Conservation (phyloP, 1,140 invertebrate genomes). For the Geopemphigus sp. region DNA sequence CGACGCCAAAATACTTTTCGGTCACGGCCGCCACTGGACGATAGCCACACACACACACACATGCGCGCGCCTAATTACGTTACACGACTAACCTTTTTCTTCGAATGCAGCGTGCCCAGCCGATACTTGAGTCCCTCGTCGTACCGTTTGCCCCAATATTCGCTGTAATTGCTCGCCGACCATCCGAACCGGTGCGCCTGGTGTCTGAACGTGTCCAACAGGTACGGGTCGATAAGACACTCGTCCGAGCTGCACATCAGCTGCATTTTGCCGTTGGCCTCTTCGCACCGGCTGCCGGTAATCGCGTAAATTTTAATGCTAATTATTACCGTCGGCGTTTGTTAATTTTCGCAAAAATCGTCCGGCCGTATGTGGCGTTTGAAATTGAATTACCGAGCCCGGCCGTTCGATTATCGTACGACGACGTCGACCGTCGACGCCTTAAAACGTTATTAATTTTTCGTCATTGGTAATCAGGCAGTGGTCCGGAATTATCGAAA, state of each 20-base stretch:
- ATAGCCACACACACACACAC: no score
- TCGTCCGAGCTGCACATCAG: constrained; percentile 69
- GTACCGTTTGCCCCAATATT: constrained; percentile 81
- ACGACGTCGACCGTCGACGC: no score
- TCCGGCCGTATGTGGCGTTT: no score
- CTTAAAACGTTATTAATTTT: no score
- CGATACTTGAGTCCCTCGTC: constrained; percentile 73
- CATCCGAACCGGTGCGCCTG: constrained; percentile 62
- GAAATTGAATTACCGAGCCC: no score
- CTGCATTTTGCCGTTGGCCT: constrained; percentile 56
- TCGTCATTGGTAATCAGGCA: no score
- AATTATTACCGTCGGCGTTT: background rate
- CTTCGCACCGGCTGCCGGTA: constrained; percentile 64
- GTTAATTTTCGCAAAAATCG: no score
- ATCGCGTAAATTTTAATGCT: background rate
- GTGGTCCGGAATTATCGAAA: no score
- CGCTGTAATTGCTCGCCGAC: constrained; percentile 75
- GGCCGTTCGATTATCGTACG: no score
- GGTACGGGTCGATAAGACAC: constrained; percentile 70
- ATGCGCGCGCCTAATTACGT: no score
- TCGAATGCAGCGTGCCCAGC: constrained; percentile 63
- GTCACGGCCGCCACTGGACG: no score
- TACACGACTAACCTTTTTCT: constrained; percentile 50
- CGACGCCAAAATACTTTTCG: no score
- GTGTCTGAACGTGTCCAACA: constrained; percentile 68